Base-by-base conservation (phyloP, 2,797 vertebrate species). In the Eulemur rubriventer region DNA sequence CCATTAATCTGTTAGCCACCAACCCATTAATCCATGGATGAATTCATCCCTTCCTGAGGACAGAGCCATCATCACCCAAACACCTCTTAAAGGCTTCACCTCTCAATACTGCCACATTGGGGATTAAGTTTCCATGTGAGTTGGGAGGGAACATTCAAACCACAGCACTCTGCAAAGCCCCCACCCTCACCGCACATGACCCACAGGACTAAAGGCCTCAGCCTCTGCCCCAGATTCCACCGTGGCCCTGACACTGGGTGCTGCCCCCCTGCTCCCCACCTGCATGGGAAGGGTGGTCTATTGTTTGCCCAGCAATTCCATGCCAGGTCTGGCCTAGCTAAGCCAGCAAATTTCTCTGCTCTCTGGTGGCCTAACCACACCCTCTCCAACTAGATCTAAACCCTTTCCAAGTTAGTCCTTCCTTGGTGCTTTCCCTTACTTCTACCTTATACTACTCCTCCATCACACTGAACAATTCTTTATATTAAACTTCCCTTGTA, bases 181-280 rank as follows among this genome's bases (percentile, higher is more conserved):
- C 10, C 28, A 35, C 2, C n/a, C 35, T n/a, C 1, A 13, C 10
- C 17, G 6, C 41, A 4, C 6, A 7, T 24, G 9, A 9, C 63
- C 30, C 61, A 1, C 12, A 14, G 1, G 2, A 79, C 17, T 38
- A 46, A 78, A 69, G 41, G 41, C 24, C 50, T 43, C 5, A 30
- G 28, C 16, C 72, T 69, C 41, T 20, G 12, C 6, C 11, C 87
- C 30, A 2, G 65, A 81, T 26, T 33, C 26, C 33, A 12, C 35
- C 16, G 17, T 8, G 11, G 0, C n/a, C 50, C 10, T 1, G 20
- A 30, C 41, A 4, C 48, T 17, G 17, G 14, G 2, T 5, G 22
- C 38, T 14, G 46, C 69, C 55, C 12, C 1, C 20, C n/a, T 18
- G 20, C 17, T 16, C 28, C 69, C 78, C 3, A 0, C 69, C 43